These are phyloP conservation scores for Leptinotarsa peninsularis DNA, from an alignment of 2,888 invertebrate genomes.

Conservation along the genomic window DNA sequence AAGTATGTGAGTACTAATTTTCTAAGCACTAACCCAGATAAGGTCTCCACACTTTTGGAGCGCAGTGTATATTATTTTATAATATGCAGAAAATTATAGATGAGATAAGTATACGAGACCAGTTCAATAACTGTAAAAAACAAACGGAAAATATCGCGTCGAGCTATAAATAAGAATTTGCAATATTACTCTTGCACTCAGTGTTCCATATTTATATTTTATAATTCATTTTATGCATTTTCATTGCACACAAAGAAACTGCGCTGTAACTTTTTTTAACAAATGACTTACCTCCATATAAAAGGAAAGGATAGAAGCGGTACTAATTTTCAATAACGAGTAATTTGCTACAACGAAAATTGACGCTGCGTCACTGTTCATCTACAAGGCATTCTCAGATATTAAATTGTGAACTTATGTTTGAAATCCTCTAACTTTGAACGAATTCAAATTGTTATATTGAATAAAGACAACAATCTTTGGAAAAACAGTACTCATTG, in stretches of 20 bases:
- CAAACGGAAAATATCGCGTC: conserved; percentile 11
- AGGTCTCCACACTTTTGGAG: not conserved
- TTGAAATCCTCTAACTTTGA: too few species aligned
- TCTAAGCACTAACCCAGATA: not conserved
- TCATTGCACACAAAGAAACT: conserved; percentile 38
- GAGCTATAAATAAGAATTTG: conserved; percentile 19
- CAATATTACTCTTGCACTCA: conserved; percentile 7
- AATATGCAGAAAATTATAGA: conserved; percentile 12
- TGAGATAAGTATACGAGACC: not conserved
- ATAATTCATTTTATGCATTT: conserved; percentile 31
- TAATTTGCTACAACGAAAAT: conserved; percentile 34
- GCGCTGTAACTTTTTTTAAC: conserved; percentile 30
- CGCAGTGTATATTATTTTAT: not conserved
- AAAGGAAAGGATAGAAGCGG: conserved; percentile 35
- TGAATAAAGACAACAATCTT: too few species aligned
- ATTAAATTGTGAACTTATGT: too few species aligned
- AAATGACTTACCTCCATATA: conserved; percentile 27
- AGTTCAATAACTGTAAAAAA: conserved; percentile 11
- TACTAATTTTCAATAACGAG: conserved; percentile 36
- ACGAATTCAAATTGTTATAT: too few species aligned
- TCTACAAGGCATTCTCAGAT: not conserved
- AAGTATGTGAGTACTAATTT: not conserved
- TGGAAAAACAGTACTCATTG: too few species aligned
- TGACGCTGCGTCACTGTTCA: not conserved
- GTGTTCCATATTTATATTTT: conserved; percentile 19